Evolutionary conservation across 2,797 vertebrate species (phyloP).

Genomic region (Nyctibius grandis): DNA sequence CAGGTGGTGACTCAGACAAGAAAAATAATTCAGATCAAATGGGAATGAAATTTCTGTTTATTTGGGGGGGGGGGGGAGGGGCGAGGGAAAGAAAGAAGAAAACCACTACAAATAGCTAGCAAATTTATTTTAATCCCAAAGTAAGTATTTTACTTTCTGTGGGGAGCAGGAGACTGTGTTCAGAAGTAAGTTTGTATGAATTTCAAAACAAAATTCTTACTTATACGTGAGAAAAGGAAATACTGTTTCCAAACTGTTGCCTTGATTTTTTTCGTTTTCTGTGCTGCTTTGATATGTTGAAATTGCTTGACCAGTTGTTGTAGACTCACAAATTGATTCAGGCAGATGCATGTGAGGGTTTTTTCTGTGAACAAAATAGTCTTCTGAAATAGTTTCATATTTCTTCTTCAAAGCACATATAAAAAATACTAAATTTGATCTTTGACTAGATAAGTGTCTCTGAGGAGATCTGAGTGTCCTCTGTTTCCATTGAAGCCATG

Average conservation of each 20-base stretch:
- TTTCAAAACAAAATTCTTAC: neutral
- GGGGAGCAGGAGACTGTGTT: accelerated
- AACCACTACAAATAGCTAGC: accelerated
- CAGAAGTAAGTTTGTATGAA: neutral
- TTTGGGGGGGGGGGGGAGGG: accelerated
- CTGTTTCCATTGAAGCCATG: neutral
- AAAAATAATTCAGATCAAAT: neutral
- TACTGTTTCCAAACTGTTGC: neutral
- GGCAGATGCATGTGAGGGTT: neutral
- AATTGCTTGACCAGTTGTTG: neutral
- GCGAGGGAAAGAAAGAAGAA: neutral
- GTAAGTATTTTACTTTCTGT: neutral
- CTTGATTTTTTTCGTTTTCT: neutral
- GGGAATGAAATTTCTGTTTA: neutral
- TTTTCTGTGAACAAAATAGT: neutral
- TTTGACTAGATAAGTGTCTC: neutral
- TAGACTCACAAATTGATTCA: neutral
- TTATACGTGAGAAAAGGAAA: neutral
- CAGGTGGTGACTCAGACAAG: neutral
- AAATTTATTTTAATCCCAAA: neutral
- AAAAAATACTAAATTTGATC: neutral
- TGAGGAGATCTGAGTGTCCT: neutral
- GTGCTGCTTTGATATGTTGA: neutral
- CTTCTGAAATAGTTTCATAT: neutral
- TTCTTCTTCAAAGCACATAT: neutral